Base-by-base conservation (phyloP, 2,888 invertebrate genomes). In the Lapara coniferarum region DNA sequence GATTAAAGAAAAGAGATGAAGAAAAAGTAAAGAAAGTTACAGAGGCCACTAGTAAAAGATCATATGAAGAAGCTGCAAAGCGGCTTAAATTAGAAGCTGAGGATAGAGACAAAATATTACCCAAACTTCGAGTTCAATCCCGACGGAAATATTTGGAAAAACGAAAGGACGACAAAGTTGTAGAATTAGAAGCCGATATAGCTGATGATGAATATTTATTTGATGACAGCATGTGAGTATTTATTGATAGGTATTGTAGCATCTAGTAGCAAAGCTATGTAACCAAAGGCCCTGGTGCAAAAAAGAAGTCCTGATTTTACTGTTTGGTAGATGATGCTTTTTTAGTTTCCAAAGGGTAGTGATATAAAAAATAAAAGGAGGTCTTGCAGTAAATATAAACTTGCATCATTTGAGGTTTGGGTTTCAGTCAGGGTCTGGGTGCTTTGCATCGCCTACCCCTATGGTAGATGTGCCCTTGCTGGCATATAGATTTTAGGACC, bases 171-270 rank as follows among this genome's bases (percentile, higher is more conserved):
- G 99, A 99, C 84, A 99, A 99, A 93, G 96, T 99, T 52, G 96
- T 97, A 12, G 99, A 99, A 87, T 91, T 99, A 67, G 99, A 99
- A 90, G 97, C 97, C 8, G 98, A 99, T 84, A 97, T 99, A 71
- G 93, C 96, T 66, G 99, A 99, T 89, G 99, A 99, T 93, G 98
- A 99, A 89, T 98, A 97, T 85, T 95, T 99, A 0, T 99, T 99
- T 89, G 97, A 97, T 69, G 97, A 98, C 74, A 95, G 96, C 84
- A 95, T 96, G 97, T 98, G 95, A 37, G 37, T 37, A 37, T 37
- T 37, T 37, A 25, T 25, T 25, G 25, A 2, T 2, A 25, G 25
- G 25, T 25, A 25, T 25, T 2, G 2, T 25, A 25, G 25, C 25
- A 25, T 25, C 25, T 2, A 95, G 96, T 94, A 73, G 25, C 16